Base-by-base conservation (phyloP, 2,797 vertebrate species). In the Anomalospiza imberbis region DNA sequence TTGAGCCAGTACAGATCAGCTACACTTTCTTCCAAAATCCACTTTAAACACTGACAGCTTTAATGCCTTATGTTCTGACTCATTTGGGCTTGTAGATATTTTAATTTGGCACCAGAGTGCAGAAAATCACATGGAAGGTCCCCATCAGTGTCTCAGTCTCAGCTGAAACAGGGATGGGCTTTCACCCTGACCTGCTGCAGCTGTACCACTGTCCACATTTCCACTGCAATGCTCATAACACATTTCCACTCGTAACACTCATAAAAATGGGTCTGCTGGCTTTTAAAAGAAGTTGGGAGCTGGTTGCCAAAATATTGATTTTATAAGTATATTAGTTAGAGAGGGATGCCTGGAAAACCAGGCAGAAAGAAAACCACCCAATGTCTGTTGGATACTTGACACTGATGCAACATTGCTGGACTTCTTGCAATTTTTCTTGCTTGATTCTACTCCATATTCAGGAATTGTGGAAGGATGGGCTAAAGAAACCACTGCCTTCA, bases 1-100 rank as follows among this genome's bases (percentile, higher is more conserved):
- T 0, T 19, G 34, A 42, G 6, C 7, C 7, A 12, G 7, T 1
- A 4, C 0, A 36, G 16, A 34, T 11, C 40, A 54, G 10, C 32
- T 29, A 9, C 2, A 9, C 20, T 80, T 67, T 3, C 34, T 79
- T 73, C 50, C 75, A 38, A 89, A 91, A 91, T 29, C 61, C 17
- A 34, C 42, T 66, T 80, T 18, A 75, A 31, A 36, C 18, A 53
- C 22, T 26, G 26, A 12, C 31, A 70, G n/a, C 24, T 81, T 53
- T 44, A 13, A 22, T 26, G 6, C 7, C 11, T n/a, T 32, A 18
- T 72, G 31, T 88, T 82, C 45, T 78, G 57, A 5, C 7, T 38
- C 24, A 48, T 62, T 45, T 54, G 32, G 18, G 20, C 11, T 53
- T 34, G 13, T 10, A 77, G 25, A 10, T 40, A 28, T 66, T 89